Base-by-base conservation (phyloP, 2,888 invertebrate genomes). In the Trachelus stipa region DNA sequence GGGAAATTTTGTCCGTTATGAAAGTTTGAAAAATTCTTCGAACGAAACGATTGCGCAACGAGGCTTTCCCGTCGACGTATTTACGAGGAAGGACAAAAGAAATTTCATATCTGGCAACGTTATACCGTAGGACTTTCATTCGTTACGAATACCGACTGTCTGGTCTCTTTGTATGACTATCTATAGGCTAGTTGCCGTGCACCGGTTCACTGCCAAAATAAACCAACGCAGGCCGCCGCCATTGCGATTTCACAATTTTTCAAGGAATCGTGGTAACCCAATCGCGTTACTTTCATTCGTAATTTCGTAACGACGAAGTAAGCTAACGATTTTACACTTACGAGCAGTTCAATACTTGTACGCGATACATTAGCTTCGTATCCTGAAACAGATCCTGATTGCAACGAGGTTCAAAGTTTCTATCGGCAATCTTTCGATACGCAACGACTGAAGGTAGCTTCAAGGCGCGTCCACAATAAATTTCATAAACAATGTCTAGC, bases 1-100 rank as follows among this genome's bases (percentile, higher is more conserved):
- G 74, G 75, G 30, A 76, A 73, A 78, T 31, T 78, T 78, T 73
- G 76, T 68, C 78, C 78, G 76, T 76, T 78, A 73, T 71, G 78
- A 78, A 78, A 78, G 76, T 73, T 78, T 78, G 73, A 76, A 76
- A 73, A 76, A 73, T 33, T 68, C 40, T 15, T 30, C 33, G 12
- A 30, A 30, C 23, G 3, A 4, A 33, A 23, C 56, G 75, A 12
- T 56, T 75, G 1, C 68, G 68, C 30, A 68, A 68, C 30, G 35
- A n/a, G 30, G 31, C 11, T 34, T 71, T 71, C 71, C 71, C 71
- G 71, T 71, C 71, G 71, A 31, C 33, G 71, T 71, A 23, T 71
- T 71, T 31, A 34, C 71, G 71, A 34, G 31, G 31, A 31, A 23
- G 11, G 71, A 71, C 56, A 56, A 23, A 56, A 23, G 56, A 56